Percentiles rank a stretch among this genome's conserved stretches.
phyloP scores from a whole-genome alignment of 2,113 vertebrate species.

The Sisor rabdophorus region DNA sequence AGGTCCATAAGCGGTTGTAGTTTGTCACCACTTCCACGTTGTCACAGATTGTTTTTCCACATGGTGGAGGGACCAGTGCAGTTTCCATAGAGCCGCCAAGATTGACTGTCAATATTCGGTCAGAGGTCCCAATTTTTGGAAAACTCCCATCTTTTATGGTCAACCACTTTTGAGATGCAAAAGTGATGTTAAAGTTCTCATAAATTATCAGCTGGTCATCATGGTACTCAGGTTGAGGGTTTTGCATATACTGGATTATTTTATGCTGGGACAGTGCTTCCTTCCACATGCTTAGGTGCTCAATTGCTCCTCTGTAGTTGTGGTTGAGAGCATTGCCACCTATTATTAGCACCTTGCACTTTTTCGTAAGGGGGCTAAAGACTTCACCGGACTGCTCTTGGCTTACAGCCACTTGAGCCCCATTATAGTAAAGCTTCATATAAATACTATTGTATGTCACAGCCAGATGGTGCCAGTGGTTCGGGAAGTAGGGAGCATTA shows the following conservation, averaged over 20 bases:
- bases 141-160: constrained; percentile 85
- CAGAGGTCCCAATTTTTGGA: constrained; percentile 70
- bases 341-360: constrained; percentile 94
- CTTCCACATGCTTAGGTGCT: constrained; percentile 87
- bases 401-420: constrained; percentile 89
- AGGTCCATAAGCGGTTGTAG: constrained; percentile 84
- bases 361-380: constrained; percentile 89
- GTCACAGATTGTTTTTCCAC: constrained; percentile 93
- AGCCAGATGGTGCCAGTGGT: constrained; percentile 87
- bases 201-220: constrained; percentile 82
- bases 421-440: constrained; percentile 91
- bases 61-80: constrained; percentile 83
- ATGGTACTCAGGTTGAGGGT: constrained; percentile 61
- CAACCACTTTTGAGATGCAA: constrained; percentile 83
- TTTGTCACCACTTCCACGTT: constrained; percentile 83
- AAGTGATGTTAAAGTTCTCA: constrained; percentile 89
- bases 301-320: constrained; percentile 87
- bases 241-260: constrained; percentile 82
- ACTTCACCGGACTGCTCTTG: constrained; percentile 88
- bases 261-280: constrained; percentile 82
- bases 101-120: constrained; percentile 47
- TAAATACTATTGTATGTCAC: constrained; percentile 84
- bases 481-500: constrained; percentile 84
- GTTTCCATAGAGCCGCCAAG: constrained; percentile 79
- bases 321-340: constrained; percentile 89